Base-by-base conservation (phyloP, 2,113 vertebrate species). In the Gasterosteus aculeatus region DNA sequence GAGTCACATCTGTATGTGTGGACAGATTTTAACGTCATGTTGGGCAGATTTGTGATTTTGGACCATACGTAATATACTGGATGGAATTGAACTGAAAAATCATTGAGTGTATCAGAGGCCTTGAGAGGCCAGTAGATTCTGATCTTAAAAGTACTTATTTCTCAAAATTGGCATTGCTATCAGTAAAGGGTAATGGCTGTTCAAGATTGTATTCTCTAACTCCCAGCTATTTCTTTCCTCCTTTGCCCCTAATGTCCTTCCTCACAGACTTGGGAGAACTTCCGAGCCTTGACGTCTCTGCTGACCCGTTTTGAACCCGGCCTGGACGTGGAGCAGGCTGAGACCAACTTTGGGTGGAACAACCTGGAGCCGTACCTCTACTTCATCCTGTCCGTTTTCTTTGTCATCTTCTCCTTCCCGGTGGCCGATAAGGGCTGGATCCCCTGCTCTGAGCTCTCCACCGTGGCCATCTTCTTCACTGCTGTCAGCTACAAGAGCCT, bases 341-440 rank as follows among this genome's bases (percentile, higher is more conserved):
- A 99, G 91, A 95, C 92, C 39, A 97, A 98, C 93, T 99, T 98
- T 59, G 94, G 98, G 51, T 99, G 97, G 97, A 99, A 97, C 88
- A 97, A 98, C 84, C 93, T 99, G 59, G 98, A 99, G 81, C 98
- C 96, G 0, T 97, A 99, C 42, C 41, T 95, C 19, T 96, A 98
- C 84, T 99, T 98, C 84, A 93, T 99, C 69, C 71, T 99, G 0
- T 99, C 98, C 0, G 97, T 98, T 0, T 92, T 96, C 91, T 99
- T 99, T 44, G 95, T 98, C 22, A 96, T 99, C 77, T 96, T 99
- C 89, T 97, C 96, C 49, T 99, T 99, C 85, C 97, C 98, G 0
- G 86, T 99, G 39, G 96, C 97, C 22, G 96, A 96, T 91, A 96
- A 95, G 87, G 93, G 95, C 76, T 99, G 97, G 88, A 95, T 99